phyloP scores from a whole-genome alignment of 2,113 vertebrate genomes.

The Misgurnus anguillicaudatus region DNA sequence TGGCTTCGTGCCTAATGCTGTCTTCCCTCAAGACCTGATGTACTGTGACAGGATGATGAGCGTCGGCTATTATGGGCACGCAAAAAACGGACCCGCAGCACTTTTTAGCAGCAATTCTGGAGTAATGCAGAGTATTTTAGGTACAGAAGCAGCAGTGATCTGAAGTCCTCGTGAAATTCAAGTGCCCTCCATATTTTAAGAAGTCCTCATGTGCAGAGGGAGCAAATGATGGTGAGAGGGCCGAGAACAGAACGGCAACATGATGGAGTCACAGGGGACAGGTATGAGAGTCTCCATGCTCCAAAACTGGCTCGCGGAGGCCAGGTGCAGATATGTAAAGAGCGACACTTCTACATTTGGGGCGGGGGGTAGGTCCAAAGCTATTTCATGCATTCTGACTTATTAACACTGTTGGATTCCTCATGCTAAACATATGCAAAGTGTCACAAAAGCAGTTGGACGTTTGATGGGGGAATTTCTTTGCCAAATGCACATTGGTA shows the following conservation, averaged over 20 bases:
- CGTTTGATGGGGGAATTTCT: no score
- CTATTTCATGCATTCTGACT: no score
- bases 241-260: not conserved
- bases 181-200: not conserved
- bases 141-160: not conserved
- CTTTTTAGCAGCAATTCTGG: not conserved
- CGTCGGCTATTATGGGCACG: not conserved
- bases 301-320: not conserved
- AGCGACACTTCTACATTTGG: not conserved
- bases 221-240: not conserved
- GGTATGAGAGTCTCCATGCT: not conserved
- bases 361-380: no score
- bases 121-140: not conserved
- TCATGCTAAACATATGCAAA: no score
- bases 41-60: not conserved
- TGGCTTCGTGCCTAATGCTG: not conserved
- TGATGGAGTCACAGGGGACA: not conserved
- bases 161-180: not conserved
- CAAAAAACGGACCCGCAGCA: not conserved
- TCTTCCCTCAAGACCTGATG: not conserved
- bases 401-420: no score
- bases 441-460: no score
- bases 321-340: not conserved
- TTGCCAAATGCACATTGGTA: no score
- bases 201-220: not conserved